These are phyloP conservation scores for Pseudochirops corinnae DNA, from an alignment of 2,797 vertebrate genomes.

Conservation along the genomic window DNA sequence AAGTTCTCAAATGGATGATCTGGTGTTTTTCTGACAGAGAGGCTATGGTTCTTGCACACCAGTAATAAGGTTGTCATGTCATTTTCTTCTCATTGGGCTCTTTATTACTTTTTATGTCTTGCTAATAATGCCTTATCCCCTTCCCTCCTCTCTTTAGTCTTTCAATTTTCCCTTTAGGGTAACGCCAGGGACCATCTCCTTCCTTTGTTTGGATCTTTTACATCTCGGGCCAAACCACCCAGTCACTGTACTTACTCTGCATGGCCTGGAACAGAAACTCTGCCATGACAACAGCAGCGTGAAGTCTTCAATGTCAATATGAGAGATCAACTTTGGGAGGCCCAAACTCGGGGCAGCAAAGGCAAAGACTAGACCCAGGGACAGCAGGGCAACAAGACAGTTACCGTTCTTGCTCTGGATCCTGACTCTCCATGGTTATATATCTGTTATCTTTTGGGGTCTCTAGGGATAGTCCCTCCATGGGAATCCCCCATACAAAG, in stretches of 20 bases:
- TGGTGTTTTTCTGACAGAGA: conserved; percentile 80
- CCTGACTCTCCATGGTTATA: not conserved
- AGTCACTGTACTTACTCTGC: conserved; percentile 22
- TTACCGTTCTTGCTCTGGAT: conserved; percentile 43
- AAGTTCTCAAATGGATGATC: conserved; percentile 81
- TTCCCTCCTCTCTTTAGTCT: not conserved
- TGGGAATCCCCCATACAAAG: not conserved
- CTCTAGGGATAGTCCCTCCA: conserved; percentile 24
- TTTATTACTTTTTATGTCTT: conserved; percentile 80
- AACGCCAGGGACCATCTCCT: conserved; percentile 29
- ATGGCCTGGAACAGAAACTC: conserved; percentile 28
- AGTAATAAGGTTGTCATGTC: conserved; percentile 81
- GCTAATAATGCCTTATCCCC: conserved; percentile 62
- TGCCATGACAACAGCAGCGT: not conserved
- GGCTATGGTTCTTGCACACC: conserved; percentile 80
- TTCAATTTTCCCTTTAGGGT: conserved; percentile 17
- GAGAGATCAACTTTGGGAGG: conserved; percentile 58
- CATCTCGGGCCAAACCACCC: conserved; percentile 37
- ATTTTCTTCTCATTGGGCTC: conserved; percentile 76
- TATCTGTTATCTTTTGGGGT: conserved; percentile 33
- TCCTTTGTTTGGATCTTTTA: conserved; percentile 35
- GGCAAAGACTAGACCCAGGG: conserved; percentile 40
- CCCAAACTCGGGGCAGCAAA: conserved; percentile 69
- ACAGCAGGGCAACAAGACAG: conserved; percentile 68
- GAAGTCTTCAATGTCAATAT: conserved; percentile 27